Conservation (phyloP, 2,797 vertebrate species). For the Crenichthys baileyi region DNA sequence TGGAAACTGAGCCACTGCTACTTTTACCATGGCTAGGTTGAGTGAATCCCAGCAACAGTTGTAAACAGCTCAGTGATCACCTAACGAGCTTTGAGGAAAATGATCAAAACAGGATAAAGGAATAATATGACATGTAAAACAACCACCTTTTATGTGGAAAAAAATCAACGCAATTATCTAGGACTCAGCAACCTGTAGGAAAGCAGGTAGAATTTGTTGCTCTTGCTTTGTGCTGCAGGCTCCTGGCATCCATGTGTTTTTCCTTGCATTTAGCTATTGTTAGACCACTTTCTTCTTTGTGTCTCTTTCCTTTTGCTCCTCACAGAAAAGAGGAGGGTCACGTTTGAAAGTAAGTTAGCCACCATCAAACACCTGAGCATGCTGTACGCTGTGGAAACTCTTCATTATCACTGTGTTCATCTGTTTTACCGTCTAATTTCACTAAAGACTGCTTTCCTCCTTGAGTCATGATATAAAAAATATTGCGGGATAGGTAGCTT, state of each 20-base stretch:
- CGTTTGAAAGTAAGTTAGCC: conserved; percentile 86
- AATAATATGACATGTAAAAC: background rate
- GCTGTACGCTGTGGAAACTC: conserved; percentile 15
- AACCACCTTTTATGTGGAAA: background rate
- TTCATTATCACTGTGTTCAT: conserved; percentile 20
- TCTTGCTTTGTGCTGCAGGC: conserved; percentile 59
- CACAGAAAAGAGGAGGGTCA: conserved; percentile 87
- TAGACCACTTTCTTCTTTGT: conserved; percentile 73
- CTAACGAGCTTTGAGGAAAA: conserved; percentile 13
- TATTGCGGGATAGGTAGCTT: conserved; percentile 28
- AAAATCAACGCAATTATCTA: background rate
- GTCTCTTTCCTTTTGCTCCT: conserved; percentile 75
- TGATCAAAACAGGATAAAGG: background rate
- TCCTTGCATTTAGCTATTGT: conserved; percentile 63
- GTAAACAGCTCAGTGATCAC: conserved; percentile 3
- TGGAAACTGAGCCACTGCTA: conserved; percentile 37
- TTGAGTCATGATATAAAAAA: conserved; percentile 35
- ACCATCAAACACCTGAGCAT: conserved; percentile 51
- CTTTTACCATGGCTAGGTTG: conserved; percentile 12
- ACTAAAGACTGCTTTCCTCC: conserved; percentile 15
- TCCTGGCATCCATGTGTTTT: conserved; percentile 47
- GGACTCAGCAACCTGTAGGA: background rate
- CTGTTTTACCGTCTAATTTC: conserved; percentile 36
- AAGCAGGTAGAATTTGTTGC: background rate
- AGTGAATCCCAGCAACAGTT: conserved; percentile 26